Evolutionary conservation across 53 echinoderm and acorn worm species (phyloP).

Genomic region (Patiria pectinifera): DNA sequence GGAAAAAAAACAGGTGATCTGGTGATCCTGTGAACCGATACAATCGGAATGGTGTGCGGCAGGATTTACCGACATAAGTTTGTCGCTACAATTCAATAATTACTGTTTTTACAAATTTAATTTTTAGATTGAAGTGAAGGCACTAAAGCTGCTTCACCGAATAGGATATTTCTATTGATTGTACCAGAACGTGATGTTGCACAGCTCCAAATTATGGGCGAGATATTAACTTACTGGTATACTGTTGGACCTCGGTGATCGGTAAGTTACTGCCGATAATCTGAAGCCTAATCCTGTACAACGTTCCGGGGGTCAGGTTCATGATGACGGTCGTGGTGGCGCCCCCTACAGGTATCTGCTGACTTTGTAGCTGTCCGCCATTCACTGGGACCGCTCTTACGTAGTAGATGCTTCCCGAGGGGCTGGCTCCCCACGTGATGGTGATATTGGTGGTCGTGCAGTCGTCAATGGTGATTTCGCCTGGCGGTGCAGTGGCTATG

Average conservation of each 20-base stretch:
- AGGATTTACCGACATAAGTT: too few relatives aligned
- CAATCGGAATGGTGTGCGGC: too few relatives aligned
- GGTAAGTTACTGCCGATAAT: slow-evolving; percentile 31
- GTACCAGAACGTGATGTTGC: too few relatives aligned
- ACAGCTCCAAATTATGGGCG: neutral
- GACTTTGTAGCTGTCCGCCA: slow-evolving; percentile 6
- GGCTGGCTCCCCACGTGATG: slow-evolving; percentile 69
- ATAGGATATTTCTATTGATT: too few relatives aligned
- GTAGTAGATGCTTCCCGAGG: slow-evolving; percentile 30
- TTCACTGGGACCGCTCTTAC: slow-evolving; percentile 18
- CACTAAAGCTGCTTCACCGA: too few relatives aligned
- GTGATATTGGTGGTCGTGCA: slow-evolving; percentile 59
- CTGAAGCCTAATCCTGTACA: slow-evolving; percentile 60
- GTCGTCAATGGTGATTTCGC: slow-evolving; percentile 52
- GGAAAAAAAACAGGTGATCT: too few relatives aligned
- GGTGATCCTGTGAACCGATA: too few relatives aligned
- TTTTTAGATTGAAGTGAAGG: too few relatives aligned
- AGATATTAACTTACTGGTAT: slow-evolving; percentile 62
- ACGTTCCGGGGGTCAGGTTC: slow-evolving; percentile 61
- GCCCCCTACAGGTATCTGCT: neutral
- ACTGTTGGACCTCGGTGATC: slow-evolving; percentile 23
- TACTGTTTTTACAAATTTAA: too few relatives aligned
- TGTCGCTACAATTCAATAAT: too few relatives aligned
- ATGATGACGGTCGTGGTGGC: slow-evolving; percentile 34
- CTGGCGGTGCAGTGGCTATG: slow-evolving; percentile 53